Conservation (phyloP, 2,113 vertebrate species). For the Coreoperca whiteheadi region DNA sequence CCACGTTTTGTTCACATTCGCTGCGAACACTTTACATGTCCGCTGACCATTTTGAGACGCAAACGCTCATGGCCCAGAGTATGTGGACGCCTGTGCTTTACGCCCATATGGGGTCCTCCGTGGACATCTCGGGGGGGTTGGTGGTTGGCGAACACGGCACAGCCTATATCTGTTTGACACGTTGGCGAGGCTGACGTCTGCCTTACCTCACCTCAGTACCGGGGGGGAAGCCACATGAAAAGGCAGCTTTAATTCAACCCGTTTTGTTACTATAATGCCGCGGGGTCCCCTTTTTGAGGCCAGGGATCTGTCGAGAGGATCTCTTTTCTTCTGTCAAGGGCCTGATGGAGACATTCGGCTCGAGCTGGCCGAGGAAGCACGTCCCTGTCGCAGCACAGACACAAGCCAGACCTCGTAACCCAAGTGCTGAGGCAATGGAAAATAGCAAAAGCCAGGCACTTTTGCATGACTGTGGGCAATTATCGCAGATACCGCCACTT, state of each 20-base stretch:
- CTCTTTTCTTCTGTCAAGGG: background rate
- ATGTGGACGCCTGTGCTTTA: background rate
- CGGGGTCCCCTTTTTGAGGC: background rate
- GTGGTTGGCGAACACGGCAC: background rate
- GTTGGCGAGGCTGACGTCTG: background rate
- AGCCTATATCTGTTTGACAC: no score
- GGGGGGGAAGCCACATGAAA: no score
- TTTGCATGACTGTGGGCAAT: constrained; percentile 59
- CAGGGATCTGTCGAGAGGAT: constrained; percentile 6
- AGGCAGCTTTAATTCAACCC: constrained; percentile 42
- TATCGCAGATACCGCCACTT: constrained; percentile 41
- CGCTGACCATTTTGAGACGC: background rate
- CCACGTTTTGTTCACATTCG: background rate
- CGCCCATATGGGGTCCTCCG: no score
- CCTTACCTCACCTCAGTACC: no score
- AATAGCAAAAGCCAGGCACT: constrained; percentile 14
- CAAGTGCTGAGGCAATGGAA: constrained; percentile 43
- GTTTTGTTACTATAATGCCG: constrained; percentile 37
- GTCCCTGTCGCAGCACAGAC: constrained; percentile 22
- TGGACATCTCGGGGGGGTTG: background rate
- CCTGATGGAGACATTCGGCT: constrained; percentile 27
- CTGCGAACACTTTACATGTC: background rate
- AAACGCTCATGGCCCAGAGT: no score
- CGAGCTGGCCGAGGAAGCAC: constrained; percentile 17
- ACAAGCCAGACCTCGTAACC: constrained; percentile 34